Conservation (phyloP, 2,113 vertebrate genomes). For the Atlantisia rogersi region DNA sequence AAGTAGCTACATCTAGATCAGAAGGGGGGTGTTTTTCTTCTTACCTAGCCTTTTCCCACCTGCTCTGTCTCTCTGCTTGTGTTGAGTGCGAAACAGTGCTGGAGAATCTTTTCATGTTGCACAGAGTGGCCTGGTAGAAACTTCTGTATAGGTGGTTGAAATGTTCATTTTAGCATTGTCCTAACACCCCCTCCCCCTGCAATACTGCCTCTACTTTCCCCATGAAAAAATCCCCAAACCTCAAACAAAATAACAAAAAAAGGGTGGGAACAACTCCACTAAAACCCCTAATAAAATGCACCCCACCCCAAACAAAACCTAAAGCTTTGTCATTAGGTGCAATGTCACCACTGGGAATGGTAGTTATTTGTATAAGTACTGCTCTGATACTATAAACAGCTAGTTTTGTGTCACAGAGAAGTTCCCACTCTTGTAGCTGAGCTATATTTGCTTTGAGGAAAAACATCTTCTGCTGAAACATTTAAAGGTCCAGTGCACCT, state of each 20-base stretch:
- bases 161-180: neutral
- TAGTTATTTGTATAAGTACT: neutral
- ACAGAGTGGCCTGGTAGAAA: neutral
- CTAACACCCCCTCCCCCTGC: neutral
- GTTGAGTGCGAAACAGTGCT: neutral
- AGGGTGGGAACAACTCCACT: no score
- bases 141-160: neutral
- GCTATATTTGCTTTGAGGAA: neutral
- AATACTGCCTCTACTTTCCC: neutral
- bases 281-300: neutral
- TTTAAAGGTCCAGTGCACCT: neutral
- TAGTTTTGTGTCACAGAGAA: neutral
- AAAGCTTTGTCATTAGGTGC: neutral
- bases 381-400: neutral
- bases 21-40: neutral
- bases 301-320: neutral
- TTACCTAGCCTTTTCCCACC: neutral
- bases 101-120: neutral
- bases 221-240: no score
- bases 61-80: neutral
- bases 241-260: no score
- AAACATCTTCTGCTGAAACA: neutral
- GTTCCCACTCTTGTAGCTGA: neutral
- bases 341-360: neutral
- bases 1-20: neutral